Conservation (phyloP, 2,888 invertebrate species). For the Calliphora vomitoria region DNA sequence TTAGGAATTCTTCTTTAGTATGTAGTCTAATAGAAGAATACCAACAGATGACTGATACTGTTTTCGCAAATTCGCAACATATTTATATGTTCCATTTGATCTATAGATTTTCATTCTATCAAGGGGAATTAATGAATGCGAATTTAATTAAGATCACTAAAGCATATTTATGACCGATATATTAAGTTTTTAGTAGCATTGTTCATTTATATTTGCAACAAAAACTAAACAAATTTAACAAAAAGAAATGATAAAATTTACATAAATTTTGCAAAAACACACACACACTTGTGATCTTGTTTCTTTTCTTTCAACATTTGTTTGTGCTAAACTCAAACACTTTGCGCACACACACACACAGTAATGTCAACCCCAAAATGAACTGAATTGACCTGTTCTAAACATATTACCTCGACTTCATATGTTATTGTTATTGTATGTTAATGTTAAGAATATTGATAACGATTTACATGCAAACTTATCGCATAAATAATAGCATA, state of each 20-base stretch:
- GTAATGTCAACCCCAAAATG: constrained; percentile 10
- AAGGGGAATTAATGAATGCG: not conserved
- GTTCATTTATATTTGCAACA: constrained; percentile 21
- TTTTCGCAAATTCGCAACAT: constrained; percentile 41
- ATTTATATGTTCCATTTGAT: constrained; percentile 51
- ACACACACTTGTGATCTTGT: not conserved
- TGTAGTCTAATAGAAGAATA: constrained; percentile 29
- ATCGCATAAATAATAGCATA: too few relatives aligned
- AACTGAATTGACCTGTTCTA: constrained; percentile 32
- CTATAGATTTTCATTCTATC: not conserved
- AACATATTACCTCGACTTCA: not conserved
- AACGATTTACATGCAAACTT: too few relatives aligned
- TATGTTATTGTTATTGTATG: not conserved
- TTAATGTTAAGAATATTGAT: too few relatives aligned
- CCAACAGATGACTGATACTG: constrained; percentile 47
- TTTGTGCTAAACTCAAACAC: too few relatives aligned
- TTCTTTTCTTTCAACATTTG: not conserved
- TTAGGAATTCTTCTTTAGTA: not conserved
- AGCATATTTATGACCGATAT: constrained; percentile 12
- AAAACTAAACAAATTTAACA: constrained; percentile 4
- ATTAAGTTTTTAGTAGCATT: not conserved
- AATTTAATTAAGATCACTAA: constrained; percentile 29
- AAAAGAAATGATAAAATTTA: constrained; percentile 40
- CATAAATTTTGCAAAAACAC: constrained; percentile 40
- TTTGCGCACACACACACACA: not conserved